Conservation (phyloP, 2,113 vertebrate species). For the Laterallus jamaicensis region DNA sequence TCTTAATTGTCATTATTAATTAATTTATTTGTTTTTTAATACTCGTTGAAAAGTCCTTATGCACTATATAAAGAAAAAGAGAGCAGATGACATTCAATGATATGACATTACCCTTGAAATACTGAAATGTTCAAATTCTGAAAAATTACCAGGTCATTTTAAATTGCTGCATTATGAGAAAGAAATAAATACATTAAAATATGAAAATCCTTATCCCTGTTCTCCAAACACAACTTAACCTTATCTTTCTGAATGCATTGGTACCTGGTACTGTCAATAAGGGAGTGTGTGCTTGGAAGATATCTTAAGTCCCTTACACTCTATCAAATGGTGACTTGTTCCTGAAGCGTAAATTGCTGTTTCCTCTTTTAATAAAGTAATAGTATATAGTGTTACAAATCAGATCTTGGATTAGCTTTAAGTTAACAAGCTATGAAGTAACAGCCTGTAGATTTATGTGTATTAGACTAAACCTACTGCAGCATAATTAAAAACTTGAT, state of each 20-base stretch:
- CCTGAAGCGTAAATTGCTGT: neutral
- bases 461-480: neutral
- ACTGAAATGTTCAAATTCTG: neutral
- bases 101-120: neutral
- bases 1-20: neutral
- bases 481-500: neutral
- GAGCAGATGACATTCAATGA: neutral
- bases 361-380: neutral
- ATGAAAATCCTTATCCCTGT: neutral
- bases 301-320: neutral
- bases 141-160: neutral
- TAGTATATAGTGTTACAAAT: neutral
- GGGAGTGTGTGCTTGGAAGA: neutral
- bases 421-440: neutral
- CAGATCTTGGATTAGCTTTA: neutral
- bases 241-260: neutral
- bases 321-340: neutral
- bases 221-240: neutral
- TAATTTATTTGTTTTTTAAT: neutral
- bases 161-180: neutral
- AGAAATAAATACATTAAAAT: neutral
- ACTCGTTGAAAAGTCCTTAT: neutral
- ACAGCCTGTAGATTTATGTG: neutral
- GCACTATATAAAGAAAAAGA: neutral
- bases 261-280: neutral